Base-by-base conservation (phyloP, 2,888 invertebrate species). In the Electrophaes corylata region DNA sequence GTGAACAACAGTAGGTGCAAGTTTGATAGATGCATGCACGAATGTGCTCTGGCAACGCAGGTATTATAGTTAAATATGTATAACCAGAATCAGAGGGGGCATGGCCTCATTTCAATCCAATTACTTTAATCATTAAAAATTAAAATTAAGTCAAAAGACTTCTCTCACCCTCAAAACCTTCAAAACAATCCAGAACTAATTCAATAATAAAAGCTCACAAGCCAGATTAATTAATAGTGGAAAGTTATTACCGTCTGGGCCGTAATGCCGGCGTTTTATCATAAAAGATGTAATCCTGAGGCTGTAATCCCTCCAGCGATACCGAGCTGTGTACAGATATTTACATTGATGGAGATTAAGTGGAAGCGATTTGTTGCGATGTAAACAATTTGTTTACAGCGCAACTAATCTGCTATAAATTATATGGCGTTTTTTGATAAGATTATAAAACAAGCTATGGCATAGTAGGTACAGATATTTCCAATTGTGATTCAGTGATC, bases 201-300 rank as follows among this genome's bases (percentile, higher is more conserved):
- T 47, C 54, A 62, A 62, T 51, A 64, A 63, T 57, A 66, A 64
- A 59, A 48, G 58, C 60, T 58, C 51, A 64, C 55, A 58, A 67
- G 62, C 67, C 76, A 73, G 73, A 79, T 78, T 81, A 83, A 84
- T 84, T 83, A 81, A 81, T 75, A 72, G 66, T 64, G 69, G 67
- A 72, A 70, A 76, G 75, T 76, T 78, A 83, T 81, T 76, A 70
- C 71, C 57, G 67, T 59, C 68, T 61, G 62, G 65, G 61, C 68
- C 62, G 66, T 75, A 72, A 71, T 73, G 67, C 74, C 72, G 66
- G 56, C 75, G 71, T 79, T 83, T 80, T 82, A 85, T 84, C 81
- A 81, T 79, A 81, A 78, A 81, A 79, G 79, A 79, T 81, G 79
- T 83, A 83, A 83, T 82, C 81, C 73, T 62, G 57, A 68, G 67